Percentiles rank a stretch among this genome's conserved stretches.
phyloP scores from a whole-genome alignment of 2,113 vertebrate species.

The Meriones unguiculatus region DNA sequence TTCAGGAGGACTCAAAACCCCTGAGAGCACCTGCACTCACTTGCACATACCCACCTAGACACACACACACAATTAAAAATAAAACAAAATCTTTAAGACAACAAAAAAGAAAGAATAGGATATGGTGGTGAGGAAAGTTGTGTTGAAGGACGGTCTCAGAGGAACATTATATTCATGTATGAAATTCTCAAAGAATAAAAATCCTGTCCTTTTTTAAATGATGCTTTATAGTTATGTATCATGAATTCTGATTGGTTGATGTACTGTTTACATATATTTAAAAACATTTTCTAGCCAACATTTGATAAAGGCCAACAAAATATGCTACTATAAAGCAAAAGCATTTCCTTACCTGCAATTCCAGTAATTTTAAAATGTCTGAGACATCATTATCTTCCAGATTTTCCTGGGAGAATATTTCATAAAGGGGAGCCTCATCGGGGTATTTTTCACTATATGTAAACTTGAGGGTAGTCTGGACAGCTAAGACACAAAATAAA shows the following conservation, averaged over 20 bases:
- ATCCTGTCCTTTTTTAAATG: neutral
- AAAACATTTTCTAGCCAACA: constrained; percentile 21
- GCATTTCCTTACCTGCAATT: constrained; percentile 92
- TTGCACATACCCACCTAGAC: neutral
- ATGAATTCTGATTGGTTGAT: constrained; percentile 28
- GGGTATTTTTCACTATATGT: constrained; percentile 97
- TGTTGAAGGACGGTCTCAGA: neutral
- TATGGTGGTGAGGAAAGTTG: too few relatives aligned
- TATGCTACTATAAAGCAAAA: neutral
- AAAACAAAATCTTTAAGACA: neutral
- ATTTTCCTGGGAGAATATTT: constrained; percentile 96
- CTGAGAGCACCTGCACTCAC: neutral
- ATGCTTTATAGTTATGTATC: neutral
- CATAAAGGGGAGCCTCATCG: constrained; percentile 95
- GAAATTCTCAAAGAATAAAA: neutral
- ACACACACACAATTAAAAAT: neutral
- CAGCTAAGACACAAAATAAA: constrained; percentile 88
- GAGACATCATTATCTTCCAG: constrained; percentile 92
- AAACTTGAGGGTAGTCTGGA: constrained; percentile 96
- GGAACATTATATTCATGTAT: neutral
- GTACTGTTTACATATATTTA: constrained; percentile 18
- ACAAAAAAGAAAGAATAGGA: neutral
- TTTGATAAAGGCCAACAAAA: constrained; percentile 51
- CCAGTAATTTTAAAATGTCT: constrained; percentile 92
- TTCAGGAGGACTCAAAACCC: neutral